Base-by-base conservation (phyloP, 1,140 invertebrate genomes). In the Bombus affinis region DNA sequence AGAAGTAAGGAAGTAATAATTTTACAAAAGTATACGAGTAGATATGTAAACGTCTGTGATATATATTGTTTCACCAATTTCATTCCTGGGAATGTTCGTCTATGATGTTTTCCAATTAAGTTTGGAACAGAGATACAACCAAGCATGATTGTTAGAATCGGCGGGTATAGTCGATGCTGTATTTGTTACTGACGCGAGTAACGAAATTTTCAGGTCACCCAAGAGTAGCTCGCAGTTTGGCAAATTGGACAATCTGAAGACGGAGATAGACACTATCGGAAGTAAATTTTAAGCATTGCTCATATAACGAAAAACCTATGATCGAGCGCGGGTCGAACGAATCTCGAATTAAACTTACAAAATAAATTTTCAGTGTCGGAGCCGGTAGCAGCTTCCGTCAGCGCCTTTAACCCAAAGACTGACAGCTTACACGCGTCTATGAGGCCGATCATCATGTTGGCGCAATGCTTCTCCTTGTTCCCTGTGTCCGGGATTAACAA, bases 401-500 rank as follows among this genome's bases (percentile, higher is more conserved):
- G 28, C 18, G 35, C 37, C 1, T 91, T 89, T 44, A 37, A 91
- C 37, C 90, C 90, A 5, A 47, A 79, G n/a, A 85, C 89, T 3
- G 92, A 95, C 59, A 94, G 94, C 70, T 90, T 96, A 15, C 94
- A 95, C 82, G 85, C 92, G 18, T 93, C 95, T 2, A 74, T 95
- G 13, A 93, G 92, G 44, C 95, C 95, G 0, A 94, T 96, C 35
- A 93, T 95, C 39, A 92, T 93, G 44, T 82, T 96, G 71, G 95
- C 95, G 0, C 95, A 95, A 81, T 95, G 93, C 62, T 96, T 96
- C 32, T 94, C 93, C 70, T 89, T 96, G 68, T 92, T 96, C 82
- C 96, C 96, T 0, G 92, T 96, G 3, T 91, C 92, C 47, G 95
- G 95, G 4, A 86, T 95, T 15, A 93, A 85, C 70, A 92, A 92